Evolutionary conservation across 2,888 invertebrate genomes (phyloP), one percentile per base, ranked within the genome.

Genomic region (Spisula solida): DNA sequence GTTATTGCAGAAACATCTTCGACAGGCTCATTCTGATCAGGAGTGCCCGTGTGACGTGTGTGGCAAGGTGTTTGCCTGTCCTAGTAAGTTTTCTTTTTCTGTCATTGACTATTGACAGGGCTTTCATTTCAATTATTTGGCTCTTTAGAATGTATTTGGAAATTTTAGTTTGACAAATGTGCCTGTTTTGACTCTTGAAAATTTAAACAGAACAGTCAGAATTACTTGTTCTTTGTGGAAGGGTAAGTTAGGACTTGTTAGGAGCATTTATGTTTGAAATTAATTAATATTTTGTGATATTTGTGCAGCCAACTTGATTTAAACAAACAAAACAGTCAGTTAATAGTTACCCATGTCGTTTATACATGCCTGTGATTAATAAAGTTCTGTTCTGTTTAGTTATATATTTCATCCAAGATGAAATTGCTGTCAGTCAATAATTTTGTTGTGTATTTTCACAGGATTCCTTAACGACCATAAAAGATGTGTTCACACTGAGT

Each of bases 391-490:
- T n/a, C n/a, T n/a, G n/a, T n/a, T n/a, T n/a, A n/a, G n/a, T n/a
- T n/a, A n/a, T n/a, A n/a, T n/a, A n/a, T n/a, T n/a, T n/a, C n/a
- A n/a, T n/a, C n/a, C n/a, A n/a, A n/a, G n/a, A n/a, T n/a, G n/a
- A n/a, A 41, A 8, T 41, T 41, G 41, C 41, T 41, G 41, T 8
- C 8, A 8, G 8, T 41, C 41, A 41, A 41, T 41, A 41, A 41
- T 66, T 25, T 66, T 25, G 6, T 25, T 66, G 20, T 56, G 6
- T 55, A 56, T 18, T 82, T 48, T 29, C 16, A 56, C 47, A 85
- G 85, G 85, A 51, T 85, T 85, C 55, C 41, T 85, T n/a, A 78
- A 85, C 29, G 85, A 85, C 29, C 85, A 85, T 56, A 48, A 41
- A 51, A 79, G 78, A 55, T 85, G 78, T 85, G 85, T 85, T 5